Evolutionary conservation across 2,888 invertebrate species (phyloP), one percentile per base, ranked within the genome.

Genomic region (Chironomus tentans): DNA sequence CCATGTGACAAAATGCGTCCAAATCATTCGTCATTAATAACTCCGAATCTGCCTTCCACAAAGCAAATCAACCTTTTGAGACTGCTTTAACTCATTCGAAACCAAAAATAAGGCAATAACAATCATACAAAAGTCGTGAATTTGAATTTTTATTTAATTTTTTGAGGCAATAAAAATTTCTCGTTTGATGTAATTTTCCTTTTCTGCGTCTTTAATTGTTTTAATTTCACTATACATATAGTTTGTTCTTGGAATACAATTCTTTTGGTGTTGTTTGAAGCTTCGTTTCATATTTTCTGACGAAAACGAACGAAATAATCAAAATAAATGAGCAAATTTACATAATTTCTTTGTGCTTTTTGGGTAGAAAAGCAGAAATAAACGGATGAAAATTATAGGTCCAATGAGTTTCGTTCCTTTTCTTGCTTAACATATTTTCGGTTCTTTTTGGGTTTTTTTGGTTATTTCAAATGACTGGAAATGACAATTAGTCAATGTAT

Each of bases 301-400:
- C 24, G 65, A 65, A 65, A 65, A 65, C 10, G 13, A 56, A 56
- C n/a, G 46, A 15, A n/a, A 47, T 71, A 71, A 71, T 71, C 71
- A 71, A 71, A 71, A 50, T 71, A 71, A 71, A 71, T 71, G 71
- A 71, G 71, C 71, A n/a, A 71, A 73, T 62, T 73, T 73, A 61
- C 65, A 46, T 73, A 73, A 73, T 62, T 73, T 65, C 73, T 21
- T 50, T 61, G 38, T 73, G 73, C 21, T 38, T 65, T 65, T 65
- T 65, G 73, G 38, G 21, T 56, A 65, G 24, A 24, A 65, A 65
- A 65, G 12, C 24, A 22, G 38, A 65, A 65, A 24, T 21, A 21
- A 24, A 65, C 65, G 21, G 56, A 56, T 56, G 21, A 65, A 65
- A 73, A 73, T 73, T 73, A 73, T 65, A 73, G 73, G 21, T 22